Conservation (phyloP, 1,140 invertebrate genomes). For the Drosophila yakuba region DNA sequence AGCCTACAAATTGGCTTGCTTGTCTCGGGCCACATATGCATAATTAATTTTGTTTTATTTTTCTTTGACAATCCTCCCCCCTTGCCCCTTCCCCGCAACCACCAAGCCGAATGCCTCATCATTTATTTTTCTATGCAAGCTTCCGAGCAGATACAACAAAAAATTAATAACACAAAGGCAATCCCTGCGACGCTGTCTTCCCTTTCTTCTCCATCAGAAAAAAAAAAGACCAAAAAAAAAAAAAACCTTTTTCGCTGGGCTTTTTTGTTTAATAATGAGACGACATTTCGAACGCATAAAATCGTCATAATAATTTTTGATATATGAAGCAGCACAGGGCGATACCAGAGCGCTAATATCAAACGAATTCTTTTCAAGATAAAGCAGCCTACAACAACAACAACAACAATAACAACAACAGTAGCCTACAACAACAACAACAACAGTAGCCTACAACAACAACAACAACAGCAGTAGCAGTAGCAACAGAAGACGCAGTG, state of each 20-base stretch:
- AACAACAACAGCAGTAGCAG: slow-evolving; percentile 7
- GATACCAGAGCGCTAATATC: slow-evolving; percentile 80
- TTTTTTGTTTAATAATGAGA: slow-evolving; percentile 85
- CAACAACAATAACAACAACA: no score
- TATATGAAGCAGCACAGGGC: slow-evolving; percentile 83
- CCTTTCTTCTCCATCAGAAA: slow-evolving; percentile 11
- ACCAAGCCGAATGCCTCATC: not conserved
- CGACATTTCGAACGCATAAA: slow-evolving; percentile 85
- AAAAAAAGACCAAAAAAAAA: not conserved
- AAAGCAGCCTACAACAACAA: slow-evolving; percentile 47
- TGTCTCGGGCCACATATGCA: slow-evolving; percentile 61
- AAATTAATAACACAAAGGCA: slow-evolving; percentile 49
- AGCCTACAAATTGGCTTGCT: slow-evolving; percentile 76
- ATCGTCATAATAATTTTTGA: slow-evolving; percentile 85
- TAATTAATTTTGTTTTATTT: slow-evolving; percentile 69
- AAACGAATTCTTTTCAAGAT: slow-evolving; percentile 84
- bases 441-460: not conserved
- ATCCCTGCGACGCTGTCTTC: slow-evolving; percentile 28
- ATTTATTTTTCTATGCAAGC: slow-evolving; percentile 46
- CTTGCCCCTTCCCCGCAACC: not conserved
- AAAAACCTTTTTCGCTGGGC: slow-evolving; percentile 40
- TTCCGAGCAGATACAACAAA: slow-evolving; percentile 44
- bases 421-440: no score
- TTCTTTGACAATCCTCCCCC: slow-evolving; percentile 29
- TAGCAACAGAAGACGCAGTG: slow-evolving; percentile 14